A percentile compares a stretch with the other conserved stretches of the same genome.
Conservation (phyloP, 2,797 vertebrate genomes). For the Antennarius maculatus region DNA sequence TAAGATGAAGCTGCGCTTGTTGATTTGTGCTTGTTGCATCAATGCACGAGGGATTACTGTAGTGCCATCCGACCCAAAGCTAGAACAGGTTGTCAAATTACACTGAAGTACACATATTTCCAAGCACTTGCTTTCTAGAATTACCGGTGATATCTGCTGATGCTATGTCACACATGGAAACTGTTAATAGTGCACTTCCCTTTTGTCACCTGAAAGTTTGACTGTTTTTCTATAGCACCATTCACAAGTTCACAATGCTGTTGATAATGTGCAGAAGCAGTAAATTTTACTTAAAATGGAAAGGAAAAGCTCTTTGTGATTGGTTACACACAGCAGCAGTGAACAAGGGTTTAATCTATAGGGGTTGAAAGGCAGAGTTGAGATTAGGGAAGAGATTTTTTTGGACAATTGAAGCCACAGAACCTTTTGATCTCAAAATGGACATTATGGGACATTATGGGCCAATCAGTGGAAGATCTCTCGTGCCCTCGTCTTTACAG, state of each 20-base stretch:
- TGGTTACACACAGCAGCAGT: slow-evolving; percentile 23
- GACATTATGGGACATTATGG: too few relatives aligned
- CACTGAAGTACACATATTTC: slow-evolving; percentile 27
- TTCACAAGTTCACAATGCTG: slow-evolving; percentile 40
- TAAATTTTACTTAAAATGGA: slow-evolving; percentile 38
- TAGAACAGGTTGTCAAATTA: slow-evolving; percentile 23
- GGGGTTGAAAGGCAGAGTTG: neutral
- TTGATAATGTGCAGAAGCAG: slow-evolving; percentile 18
- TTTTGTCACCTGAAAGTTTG: slow-evolving; percentile 52
- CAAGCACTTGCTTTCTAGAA: slow-evolving; percentile 42
- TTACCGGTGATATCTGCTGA: slow-evolving; percentile 41
- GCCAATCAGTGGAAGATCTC: too few relatives aligned
- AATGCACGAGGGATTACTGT: too few relatives aligned
- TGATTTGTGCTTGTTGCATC: too few relatives aligned
- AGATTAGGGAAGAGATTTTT: too few relatives aligned
- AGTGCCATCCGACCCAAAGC: slow-evolving; percentile 6
- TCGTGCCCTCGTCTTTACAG: too few relatives aligned
- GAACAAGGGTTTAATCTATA: slow-evolving; percentile 17
- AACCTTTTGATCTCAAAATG: too few relatives aligned
- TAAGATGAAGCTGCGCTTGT: too few relatives aligned
- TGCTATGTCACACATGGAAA: slow-evolving; percentile 74
- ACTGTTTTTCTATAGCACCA: slow-evolving; percentile 27
- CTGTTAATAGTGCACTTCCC: slow-evolving; percentile 55
- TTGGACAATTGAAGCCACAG: too few relatives aligned
- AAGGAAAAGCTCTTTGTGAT: slow-evolving; percentile 24